Evolutionary conservation across 2,888 invertebrate genomes (phyloP), one percentile per base, ranked within the genome.

Genomic region (Polietes domitor): DNA sequence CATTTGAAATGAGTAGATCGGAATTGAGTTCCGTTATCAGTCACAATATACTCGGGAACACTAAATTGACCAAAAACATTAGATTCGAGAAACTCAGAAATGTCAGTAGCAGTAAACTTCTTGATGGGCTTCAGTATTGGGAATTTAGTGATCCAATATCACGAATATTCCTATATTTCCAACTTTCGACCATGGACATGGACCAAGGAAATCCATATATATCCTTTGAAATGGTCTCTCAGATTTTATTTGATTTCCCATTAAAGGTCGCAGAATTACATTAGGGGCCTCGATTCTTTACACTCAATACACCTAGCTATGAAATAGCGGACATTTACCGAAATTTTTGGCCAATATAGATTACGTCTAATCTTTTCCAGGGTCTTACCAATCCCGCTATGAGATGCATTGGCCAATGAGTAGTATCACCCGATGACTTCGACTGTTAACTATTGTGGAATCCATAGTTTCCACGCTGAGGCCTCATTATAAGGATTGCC

Each of bases 111-210:
- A 15, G 68, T 28, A 68, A 68, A 83, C 74, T 26, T 76, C 24
- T 19, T 21, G 28, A 58, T 41, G 10, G 41, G 73, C 63, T 68
- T 79, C 71, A 82, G 50, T 65, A 70, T 61, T 21, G 73, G 80
- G 37, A 72, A 85, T 28, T 85, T 85, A 0, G 81, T 68, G 80
- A n/a, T 83, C 83, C 1, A 85, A 26, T 0, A 78, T 70, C 12
- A 85, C 81, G n/a, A 83, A 81, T 37, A 85, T 79, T 15, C 80
- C 68, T n/a, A n/a, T n/a, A n/a, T n/a, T n/a, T n/a, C n/a, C n/a
- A n/a, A n/a, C n/a, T n/a, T n/a, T n/a, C n/a, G 80, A 78, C 0
- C 86, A 50, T 6, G 82, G 76, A 78, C 78, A 86, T 21, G 80
- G 84, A 6, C 78, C 82, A 55, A 83, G 15, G 10, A 47, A 47